Conservation (phyloP, 2,113 vertebrate species). For the Capra hircus region DNA sequence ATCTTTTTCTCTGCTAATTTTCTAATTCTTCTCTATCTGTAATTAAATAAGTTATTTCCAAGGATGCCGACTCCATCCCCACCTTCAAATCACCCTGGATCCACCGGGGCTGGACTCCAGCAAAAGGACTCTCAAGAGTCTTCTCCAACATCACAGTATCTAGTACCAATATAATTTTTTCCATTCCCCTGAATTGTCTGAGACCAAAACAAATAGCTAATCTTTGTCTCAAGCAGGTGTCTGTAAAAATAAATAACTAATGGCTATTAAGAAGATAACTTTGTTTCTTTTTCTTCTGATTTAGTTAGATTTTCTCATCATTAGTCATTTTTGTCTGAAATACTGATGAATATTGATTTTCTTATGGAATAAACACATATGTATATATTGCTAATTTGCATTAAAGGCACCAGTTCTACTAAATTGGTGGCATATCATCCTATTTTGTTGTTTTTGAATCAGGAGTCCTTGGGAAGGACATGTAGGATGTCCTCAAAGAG, state of each 20-base stretch:
- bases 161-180: neutral
- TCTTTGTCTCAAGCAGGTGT: neutral
- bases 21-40: too few species aligned
- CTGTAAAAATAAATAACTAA: neutral
- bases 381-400: neutral
- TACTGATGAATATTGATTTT: neutral
- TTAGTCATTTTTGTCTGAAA: neutral
- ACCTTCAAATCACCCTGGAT: too few species aligned
- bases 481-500: neutral
- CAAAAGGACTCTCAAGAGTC: neutral
- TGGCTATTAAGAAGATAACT: neutral
- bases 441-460: neutral
- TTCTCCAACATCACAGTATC: neutral
- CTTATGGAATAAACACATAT: neutral
- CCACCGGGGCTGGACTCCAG: too few species aligned
- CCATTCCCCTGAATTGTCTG: neutral
- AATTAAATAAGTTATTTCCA: too few species aligned
- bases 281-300: neutral
- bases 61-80: too few species aligned
- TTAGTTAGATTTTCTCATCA: neutral
- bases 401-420: neutral
- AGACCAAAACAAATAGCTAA: neutral
- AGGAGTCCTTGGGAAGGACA: neutral
- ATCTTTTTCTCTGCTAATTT: too few species aligned
- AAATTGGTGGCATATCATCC: neutral